phyloP scores from a whole-genome alignment of 1,140 invertebrate genomes.

The Zaprionus gabonicus region DNA sequence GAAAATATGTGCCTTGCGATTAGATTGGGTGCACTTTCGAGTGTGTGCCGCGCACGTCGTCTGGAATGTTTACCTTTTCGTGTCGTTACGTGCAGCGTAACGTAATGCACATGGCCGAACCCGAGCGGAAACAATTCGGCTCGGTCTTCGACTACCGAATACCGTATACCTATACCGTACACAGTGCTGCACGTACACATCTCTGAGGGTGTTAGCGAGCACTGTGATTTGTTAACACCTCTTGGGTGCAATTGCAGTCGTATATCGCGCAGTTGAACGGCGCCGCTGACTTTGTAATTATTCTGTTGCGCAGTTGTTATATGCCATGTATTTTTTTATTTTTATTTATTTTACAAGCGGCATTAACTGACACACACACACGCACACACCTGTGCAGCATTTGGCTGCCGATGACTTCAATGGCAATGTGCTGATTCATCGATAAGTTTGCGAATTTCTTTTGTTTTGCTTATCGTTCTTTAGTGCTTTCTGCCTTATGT shows the following conservation, averaged over 20 bases:
- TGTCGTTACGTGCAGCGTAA: slow-evolving; percentile 58
- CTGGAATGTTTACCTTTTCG: slow-evolving; percentile 62
- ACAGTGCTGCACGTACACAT: slow-evolving; percentile 41
- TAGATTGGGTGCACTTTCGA: slow-evolving; percentile 55
- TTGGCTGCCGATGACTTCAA: slow-evolving; percentile 38
- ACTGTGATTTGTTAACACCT: slow-evolving; percentile 56
- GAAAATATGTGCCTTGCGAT: slow-evolving; percentile 45
- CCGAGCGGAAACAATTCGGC: not conserved
- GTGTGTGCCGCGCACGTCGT: slow-evolving; percentile 22
- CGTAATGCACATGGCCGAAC: slow-evolving; percentile 60
- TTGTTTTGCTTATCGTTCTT: slow-evolving; percentile 40
- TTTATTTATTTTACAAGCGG: slow-evolving; percentile 39
- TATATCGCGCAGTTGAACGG: slow-evolving; percentile 33
- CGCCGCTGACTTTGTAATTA: slow-evolving; percentile 69
- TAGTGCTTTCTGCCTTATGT: slow-evolving; percentile 40
- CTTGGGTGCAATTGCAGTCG: slow-evolving; percentile 46
- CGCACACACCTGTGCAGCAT: slow-evolving; percentile 9
- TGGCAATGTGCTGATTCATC: slow-evolving; percentile 45
- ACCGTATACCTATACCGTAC: slow-evolving; percentile 1
- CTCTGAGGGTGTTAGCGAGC: slow-evolving; percentile 1
- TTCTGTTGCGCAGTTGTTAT: slow-evolving; percentile 68
- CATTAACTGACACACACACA: slow-evolving; percentile 31
- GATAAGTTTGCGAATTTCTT: slow-evolving; percentile 49
- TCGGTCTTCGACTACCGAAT: slow-evolving; percentile 1
- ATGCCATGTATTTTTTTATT: slow-evolving; percentile 7